Base-by-base conservation (phyloP, 2,797 vertebrate species). In the Labeo calbasu region DNA sequence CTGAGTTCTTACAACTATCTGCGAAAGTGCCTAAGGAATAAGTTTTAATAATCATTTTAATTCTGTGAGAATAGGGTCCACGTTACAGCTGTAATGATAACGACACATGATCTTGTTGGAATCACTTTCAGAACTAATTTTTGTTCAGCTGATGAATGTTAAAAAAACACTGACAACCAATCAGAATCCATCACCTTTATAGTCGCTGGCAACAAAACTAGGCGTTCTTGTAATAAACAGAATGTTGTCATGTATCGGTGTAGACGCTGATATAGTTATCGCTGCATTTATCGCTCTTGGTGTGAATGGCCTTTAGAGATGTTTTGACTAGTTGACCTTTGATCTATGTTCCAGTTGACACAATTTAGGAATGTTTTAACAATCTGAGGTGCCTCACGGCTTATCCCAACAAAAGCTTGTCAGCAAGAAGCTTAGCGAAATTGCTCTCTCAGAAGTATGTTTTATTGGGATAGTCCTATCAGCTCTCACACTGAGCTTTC, bases 371-470 rank as follows among this genome's bases (percentile, higher is more conserved):
- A 65, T 82, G 85, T 73, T n/a, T 70, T 28, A 85, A 72, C 78
- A 81, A 36, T 71, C n/a, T 28, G 66, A 48, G 79, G 51, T 69
- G 3, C 79, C 66, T 81, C 51, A 14, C 7, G 11, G 70, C 59
- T 66, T 76, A 83, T 83, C 61, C 81, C 32, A 83, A 68, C 81
- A 77, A 77, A 68, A 57, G 32, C 82, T 19, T 59, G 82, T 77
- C 82, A 25, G 51, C 50, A 68, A 82, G 59, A 53, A 63, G 28
- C 32, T 55, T 77, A 23, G 53, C 51, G 13, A 70, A 59, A 69
- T 57, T 21, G 43, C 85, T 43, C 77, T n/a, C 76, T 89, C 88
- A 90, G 89, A 93, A 92, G 90, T 93, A 73, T 89, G 88, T 91
- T 92, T 91, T 89, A 92, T 87, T 88, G 88, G 79, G 40, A 76